A percentile compares a stretch with the other conserved stretches of the same genome.
Conservation (phyloP, 1,140 invertebrate species). For the Eupristina koningsbergeri region DNA sequence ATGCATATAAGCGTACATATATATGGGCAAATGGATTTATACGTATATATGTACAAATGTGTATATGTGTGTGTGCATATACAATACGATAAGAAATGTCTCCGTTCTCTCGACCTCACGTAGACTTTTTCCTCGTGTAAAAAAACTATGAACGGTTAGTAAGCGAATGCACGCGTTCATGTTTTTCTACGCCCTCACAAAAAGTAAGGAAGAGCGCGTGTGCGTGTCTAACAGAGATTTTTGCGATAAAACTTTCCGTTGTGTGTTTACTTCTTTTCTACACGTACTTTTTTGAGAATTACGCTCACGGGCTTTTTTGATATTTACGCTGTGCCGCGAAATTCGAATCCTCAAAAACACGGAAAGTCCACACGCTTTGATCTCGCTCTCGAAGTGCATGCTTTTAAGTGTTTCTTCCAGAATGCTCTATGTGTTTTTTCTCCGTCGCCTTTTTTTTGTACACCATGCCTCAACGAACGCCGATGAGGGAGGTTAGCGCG, state of each 20-base stretch:
- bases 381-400: conserved; percentile 69
- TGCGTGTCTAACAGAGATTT: conserved; percentile 47
- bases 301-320: background rate
- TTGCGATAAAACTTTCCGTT: conserved; percentile 43
- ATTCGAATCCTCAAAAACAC: conserved; percentile 21
- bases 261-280: conserved; percentile 17
- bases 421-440: conserved; percentile 71
- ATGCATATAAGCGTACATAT: background rate
- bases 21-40: background rate
- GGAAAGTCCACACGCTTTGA: conserved; percentile 52
- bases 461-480: conserved; percentile 56
- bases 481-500: conserved; percentile 52
- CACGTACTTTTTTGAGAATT: background rate
- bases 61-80: background rate
- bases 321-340: conserved; percentile 22
- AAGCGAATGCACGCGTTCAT: conserved; percentile 6
- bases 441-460: conserved; percentile 63
- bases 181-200: conserved; percentile 21
- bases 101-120: conserved; percentile 50
- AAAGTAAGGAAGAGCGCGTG: conserved; percentile 39
- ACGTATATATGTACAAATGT: background rate
- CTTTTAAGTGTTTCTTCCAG: conserved; percentile 72
- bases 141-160: conserved; percentile 16
- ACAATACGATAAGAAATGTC: conserved; percentile 41
- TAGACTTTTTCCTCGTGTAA: conserved; percentile 38